Conservation (phyloP, 1,140 invertebrate genomes). For the Paraescarpia echinospica region DNA sequence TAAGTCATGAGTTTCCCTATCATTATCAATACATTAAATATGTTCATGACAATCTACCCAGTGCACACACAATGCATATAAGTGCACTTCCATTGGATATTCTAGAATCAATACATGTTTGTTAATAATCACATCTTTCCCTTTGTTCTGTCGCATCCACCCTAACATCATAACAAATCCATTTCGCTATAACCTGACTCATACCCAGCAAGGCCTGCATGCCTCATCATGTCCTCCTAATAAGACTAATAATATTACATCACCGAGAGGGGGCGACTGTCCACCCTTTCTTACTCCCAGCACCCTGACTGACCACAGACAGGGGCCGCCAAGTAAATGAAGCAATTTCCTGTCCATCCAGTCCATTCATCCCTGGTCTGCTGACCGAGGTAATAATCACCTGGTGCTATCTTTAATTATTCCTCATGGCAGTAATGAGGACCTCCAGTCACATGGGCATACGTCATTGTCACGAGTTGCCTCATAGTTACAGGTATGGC, state of each 20-base stretch:
- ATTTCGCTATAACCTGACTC: neutral
- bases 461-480: neutral
- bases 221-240: neutral
- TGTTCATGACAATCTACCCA: neutral
- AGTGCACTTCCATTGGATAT: neutral
- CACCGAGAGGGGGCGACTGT: neutral
- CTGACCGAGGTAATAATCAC: neutral
- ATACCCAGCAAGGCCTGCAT: neutral
- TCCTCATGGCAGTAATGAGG: neutral
- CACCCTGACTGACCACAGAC: neutral
- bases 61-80: neutral
- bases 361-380: neutral
- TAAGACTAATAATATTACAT: neutral
- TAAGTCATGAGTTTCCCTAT: too few relatives aligned
- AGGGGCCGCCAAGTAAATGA: neutral
- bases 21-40: neutral
- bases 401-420: neutral
- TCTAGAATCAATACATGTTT: neutral
- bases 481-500: neutral
- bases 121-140: neutral
- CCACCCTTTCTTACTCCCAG: neutral
- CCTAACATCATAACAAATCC: neutral
- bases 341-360: neutral
- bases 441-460: neutral
- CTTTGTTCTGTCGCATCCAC: neutral